Percentiles rank a stretch among this genome's conserved stretches.
Conservation (phyloP, 2,888 invertebrate species). For the Trachelus troglodyta region DNA sequence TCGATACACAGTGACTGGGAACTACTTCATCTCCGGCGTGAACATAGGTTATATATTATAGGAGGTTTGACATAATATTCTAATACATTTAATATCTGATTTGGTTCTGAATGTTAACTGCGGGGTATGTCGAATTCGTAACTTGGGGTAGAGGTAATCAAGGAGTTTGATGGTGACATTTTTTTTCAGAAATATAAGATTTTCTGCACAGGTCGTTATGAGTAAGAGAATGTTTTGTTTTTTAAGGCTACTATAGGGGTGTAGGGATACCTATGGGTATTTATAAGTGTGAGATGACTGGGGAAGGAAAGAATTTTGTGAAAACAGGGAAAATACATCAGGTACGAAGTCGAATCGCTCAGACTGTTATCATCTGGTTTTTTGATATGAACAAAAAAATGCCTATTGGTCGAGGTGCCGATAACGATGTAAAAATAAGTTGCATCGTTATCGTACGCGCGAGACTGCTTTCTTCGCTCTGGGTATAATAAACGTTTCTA, state of each 20-base stretch:
- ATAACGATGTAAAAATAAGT: background rate
- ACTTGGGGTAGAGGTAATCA: background rate
- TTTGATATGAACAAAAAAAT: background rate
- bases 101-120: background rate
- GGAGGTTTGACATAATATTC: background rate
- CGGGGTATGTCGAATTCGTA: background rate
- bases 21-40: background rate
- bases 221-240: background rate
- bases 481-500: background rate
- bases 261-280: background rate
- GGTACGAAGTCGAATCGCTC: background rate
- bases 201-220: background rate
- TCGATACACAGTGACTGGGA: background rate
- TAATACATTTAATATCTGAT: background rate
- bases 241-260: background rate
- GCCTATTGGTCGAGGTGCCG: background rate
- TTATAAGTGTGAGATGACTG: background rate
- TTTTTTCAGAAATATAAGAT: background rate
- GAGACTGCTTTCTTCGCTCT: background rate
- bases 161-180: background rate
- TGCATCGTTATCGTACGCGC: background rate
- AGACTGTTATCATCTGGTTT: background rate
- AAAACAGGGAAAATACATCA: background rate
- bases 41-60: background rate
- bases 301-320: background rate